A percentile compares a stretch with the other conserved stretches of the same genome.
phyloP scores from a whole-genome alignment of 2,113 vertebrate genomes.

The Toxotes chatareus region DNA sequence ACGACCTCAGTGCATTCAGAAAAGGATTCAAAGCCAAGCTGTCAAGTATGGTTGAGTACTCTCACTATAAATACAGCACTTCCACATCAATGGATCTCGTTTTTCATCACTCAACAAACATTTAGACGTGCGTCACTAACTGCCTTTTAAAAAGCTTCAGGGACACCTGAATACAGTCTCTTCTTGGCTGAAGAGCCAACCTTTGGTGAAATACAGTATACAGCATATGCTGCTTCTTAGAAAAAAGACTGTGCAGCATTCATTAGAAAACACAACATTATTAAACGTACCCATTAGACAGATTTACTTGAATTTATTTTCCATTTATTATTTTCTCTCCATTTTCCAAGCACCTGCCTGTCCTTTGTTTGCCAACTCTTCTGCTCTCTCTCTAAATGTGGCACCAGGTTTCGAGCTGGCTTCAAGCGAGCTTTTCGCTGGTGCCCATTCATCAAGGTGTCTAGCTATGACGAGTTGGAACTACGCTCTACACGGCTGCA shows the following conservation, averaged over 20 bases:
- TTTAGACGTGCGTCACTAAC: neutral
- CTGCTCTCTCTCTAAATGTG: neutral
- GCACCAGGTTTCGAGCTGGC: slow-evolving; percentile 92
- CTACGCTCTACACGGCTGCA: slow-evolving; percentile 89
- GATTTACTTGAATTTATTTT: neutral
- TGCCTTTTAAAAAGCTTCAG: neutral
- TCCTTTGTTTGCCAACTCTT: neutral
- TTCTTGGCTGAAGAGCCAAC: neutral
- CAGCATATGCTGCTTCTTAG: neutral
- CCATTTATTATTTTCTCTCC: neutral
- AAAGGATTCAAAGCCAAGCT: neutral
- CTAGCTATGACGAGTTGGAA: slow-evolving; percentile 92
- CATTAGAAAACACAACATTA: neutral
- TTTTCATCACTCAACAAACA: neutral
- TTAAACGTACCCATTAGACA: neutral
- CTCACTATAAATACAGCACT: neutral
- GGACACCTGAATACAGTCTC: neutral
- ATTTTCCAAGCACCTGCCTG: neutral
- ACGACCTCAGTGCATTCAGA: neutral
- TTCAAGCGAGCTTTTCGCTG: slow-evolving; percentile 95
- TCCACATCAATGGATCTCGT: neutral
- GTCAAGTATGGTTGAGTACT: neutral
- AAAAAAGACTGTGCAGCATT: neutral
- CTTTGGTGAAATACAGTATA: neutral
- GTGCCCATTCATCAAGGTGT: slow-evolving; percentile 95